Percentiles rank a stretch among this genome's conserved stretches.
Evolutionary conservation across 1,140 invertebrate genomes (phyloP).

Genomic region (Halyomorpha halys): DNA sequence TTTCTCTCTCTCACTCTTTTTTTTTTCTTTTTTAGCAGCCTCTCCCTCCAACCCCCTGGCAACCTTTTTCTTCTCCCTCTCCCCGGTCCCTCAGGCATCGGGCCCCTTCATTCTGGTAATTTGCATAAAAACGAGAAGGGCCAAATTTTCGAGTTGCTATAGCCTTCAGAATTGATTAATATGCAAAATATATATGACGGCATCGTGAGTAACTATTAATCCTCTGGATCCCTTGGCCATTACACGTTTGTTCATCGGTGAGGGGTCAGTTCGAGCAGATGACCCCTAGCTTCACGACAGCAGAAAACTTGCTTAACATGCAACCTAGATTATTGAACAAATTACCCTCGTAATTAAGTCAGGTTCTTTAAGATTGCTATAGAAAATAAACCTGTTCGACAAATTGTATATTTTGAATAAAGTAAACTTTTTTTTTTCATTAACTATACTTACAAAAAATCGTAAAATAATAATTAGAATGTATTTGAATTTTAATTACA

Average conservation of each 20-base stretch:
- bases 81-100: conserved; percentile 2
- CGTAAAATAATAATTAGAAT: too few relatives aligned
- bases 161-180: conserved; percentile 19
- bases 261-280: too few relatives aligned
- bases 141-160: conserved; percentile 17
- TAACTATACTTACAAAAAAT: too few relatives aligned
- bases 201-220: conserved; percentile 1
- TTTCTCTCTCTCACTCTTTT: background rate
- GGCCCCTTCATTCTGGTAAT: conserved; percentile 2
- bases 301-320: too few relatives aligned
- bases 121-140: conserved; percentile 18
- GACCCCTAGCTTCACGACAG: too few relatives aligned
- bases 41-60: conserved; percentile 4
- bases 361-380: too few relatives aligned
- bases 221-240: background rate
- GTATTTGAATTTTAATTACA: too few relatives aligned
- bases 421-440: too few relatives aligned
- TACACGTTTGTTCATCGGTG: background rate
- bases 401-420: too few relatives aligned
- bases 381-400: too few relatives aligned
- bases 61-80: background rate
- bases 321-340: too few relatives aligned
- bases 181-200: conserved; percentile 17
- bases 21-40: background rate
- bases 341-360: too few relatives aligned